These are phyloP conservation scores for Cisticola juncidis DNA, from an alignment of 2,113 vertebrate genomes.

Conservation along the genomic window DNA sequence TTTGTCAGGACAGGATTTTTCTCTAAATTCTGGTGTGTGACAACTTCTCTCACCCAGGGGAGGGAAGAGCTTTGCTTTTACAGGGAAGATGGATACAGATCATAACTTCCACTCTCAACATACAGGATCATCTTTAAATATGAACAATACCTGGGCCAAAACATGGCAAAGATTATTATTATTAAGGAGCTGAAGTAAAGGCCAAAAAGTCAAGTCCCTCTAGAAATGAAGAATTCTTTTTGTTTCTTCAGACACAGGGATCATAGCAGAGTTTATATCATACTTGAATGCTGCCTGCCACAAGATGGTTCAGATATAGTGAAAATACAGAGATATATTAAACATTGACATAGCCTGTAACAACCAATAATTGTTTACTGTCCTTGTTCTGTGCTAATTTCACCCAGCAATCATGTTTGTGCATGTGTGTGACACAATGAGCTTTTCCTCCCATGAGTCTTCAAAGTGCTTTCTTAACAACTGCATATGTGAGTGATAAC, in stretches of 20 bases:
- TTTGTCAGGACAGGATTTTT: background rate
- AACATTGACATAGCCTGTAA: background rate
- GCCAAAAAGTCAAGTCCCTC: background rate
- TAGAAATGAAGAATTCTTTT: background rate
- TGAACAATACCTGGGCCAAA: background rate
- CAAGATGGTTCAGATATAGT: background rate
- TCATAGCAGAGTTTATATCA: background rate
- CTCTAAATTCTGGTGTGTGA: background rate
- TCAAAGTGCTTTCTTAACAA: background rate
- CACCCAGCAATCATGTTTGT: background rate
- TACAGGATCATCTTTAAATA: background rate
- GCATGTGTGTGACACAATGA: background rate
- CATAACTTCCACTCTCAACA: background rate
- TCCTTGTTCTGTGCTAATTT: background rate
- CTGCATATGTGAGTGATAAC: background rate
- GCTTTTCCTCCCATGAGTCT: background rate
- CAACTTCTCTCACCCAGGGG: background rate
- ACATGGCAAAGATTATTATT: background rate
- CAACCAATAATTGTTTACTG: background rate
- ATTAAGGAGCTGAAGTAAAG: background rate
- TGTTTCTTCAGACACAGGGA: background rate
- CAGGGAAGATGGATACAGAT: background rate
- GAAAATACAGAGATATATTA: background rate
- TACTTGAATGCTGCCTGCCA: background rate
- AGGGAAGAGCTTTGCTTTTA: background rate